Conservation (phyloP, 1,140 invertebrate species). For the Drosophila nigrodunni region DNA sequence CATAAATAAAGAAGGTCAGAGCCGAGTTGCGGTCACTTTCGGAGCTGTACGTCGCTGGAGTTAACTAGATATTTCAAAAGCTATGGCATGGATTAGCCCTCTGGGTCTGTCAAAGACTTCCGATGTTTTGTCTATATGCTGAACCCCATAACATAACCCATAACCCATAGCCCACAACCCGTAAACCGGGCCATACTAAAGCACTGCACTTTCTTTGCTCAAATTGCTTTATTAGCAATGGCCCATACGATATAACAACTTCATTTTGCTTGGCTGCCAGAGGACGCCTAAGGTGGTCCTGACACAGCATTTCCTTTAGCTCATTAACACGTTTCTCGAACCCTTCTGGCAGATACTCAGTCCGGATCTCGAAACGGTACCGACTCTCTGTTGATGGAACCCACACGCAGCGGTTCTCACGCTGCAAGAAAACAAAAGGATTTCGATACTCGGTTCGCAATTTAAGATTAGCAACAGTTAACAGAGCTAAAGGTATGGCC, state of each 20-base stretch:
- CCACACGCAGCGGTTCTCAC: conserved; percentile 79
- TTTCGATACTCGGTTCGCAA: conserved; percentile 36
- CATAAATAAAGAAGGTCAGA: conserved; percentile 81
- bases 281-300: conserved; percentile 54
- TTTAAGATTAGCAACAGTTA: conserved; percentile 82
- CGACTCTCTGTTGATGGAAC: conserved; percentile 14
- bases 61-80: conserved; percentile 76
- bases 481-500: conserved; percentile 59
- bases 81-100: conserved; percentile 48
- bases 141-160: conserved; percentile 6
- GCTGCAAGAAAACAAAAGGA: conserved; percentile 54
- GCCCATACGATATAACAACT: conserved; percentile 39
- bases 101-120: conserved; percentile 20
- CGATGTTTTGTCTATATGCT: neutral
- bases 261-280: conserved; percentile 23
- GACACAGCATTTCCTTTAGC: conserved; percentile 68
- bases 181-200: neutral
- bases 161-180: neutral
- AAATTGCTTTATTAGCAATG: conserved; percentile 71
- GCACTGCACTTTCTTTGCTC: conserved; percentile 26
- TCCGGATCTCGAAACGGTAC: neutral
- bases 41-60: conserved; percentile 28
- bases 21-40: conserved; percentile 31
- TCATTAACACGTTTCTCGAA: conserved; percentile 67
- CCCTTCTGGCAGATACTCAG: neutral